Conservation (phyloP, 1,140 invertebrate species). For the Atta colombica region DNA sequence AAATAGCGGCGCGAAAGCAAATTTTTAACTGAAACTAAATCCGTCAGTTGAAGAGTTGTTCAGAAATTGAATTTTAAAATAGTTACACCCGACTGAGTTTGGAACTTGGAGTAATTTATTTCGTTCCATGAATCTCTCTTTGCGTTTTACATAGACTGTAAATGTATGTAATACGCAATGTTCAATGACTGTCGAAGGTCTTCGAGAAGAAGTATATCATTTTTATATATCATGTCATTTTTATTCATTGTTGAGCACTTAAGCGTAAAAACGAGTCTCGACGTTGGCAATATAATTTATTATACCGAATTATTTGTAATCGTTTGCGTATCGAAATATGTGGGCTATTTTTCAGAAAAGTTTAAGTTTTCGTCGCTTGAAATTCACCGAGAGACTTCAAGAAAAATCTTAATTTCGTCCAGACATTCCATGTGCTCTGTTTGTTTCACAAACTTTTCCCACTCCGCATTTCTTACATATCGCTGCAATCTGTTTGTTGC, state of each 20-base stretch:
- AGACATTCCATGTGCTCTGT: conserved; percentile 18
- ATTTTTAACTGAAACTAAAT: conserved; percentile 16
- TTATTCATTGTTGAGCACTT: conserved; percentile 8
- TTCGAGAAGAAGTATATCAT: background rate
- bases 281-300: conserved; percentile 15
- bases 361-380: background rate
- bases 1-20: background rate
- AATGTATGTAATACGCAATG: background rate
- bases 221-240: conserved; percentile 26
- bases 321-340: background rate
- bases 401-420: conserved; percentile 34
- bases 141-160: background rate
- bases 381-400: background rate
- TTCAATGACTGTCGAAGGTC: background rate
- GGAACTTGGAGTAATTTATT: conserved; percentile 31
- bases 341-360: background rate
- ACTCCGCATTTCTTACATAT: conserved; percentile 13
- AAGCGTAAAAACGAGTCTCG: conserved; percentile 22
- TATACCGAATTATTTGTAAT: background rate
- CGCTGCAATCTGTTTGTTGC: background rate
- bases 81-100: background rate
- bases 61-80: conserved; percentile 22
- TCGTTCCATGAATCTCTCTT: conserved; percentile 32
- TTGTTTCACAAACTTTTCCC: background rate
- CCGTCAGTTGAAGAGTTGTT: conserved; percentile 5